Evolutionary conservation across 2,888 invertebrate genomes (phyloP).

Genomic region (Chaitophorus viminalis): DNA sequence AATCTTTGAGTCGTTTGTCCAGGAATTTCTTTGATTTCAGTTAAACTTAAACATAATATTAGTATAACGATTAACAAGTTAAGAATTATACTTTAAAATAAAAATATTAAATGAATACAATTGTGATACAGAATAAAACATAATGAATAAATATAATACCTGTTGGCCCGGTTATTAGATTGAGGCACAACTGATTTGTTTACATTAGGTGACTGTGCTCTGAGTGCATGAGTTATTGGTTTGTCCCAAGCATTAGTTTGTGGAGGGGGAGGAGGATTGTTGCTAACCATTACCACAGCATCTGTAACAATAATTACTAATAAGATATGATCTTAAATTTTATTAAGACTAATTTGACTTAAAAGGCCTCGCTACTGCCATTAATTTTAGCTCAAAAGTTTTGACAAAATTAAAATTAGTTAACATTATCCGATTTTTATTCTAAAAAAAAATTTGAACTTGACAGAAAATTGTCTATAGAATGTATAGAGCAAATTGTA

Average conservation of each 20-base stretch:
- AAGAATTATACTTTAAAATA: not conserved
- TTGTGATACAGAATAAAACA: not conserved
- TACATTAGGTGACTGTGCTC: conserved; percentile 70
- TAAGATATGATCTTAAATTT: not conserved
- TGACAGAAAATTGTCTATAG: too few relatives aligned
- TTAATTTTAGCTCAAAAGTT: too few relatives aligned
- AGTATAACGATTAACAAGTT: not conserved
- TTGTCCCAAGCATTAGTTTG: conserved; percentile 87
- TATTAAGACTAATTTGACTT: too few relatives aligned
- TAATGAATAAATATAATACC: conserved; percentile 22
- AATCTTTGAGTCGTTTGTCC: conserved; percentile 39
- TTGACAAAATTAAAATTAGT: too few relatives aligned
- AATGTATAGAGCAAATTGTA: too few relatives aligned
- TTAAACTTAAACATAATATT: conserved; percentile 40
- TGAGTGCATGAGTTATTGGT: conserved; percentile 77
- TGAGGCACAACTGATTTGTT: conserved; percentile 45
- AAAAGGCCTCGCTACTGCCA: too few relatives aligned
- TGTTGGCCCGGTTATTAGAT: conserved; percentile 50
- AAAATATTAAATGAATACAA: not conserved
- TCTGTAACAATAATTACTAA: conserved; percentile 66
- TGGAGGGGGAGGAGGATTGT: conserved; percentile 74
- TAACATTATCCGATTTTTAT: too few relatives aligned
- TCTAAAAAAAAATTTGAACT: too few relatives aligned
- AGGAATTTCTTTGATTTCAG: conserved; percentile 56
- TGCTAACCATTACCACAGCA: conserved; percentile 49